These are phyloP conservation scores for Sycon ciliatum DNA, from an alignment of 37 sponge, comb jelly and placozoan genomes.

Conservation along the genomic window DNA sequence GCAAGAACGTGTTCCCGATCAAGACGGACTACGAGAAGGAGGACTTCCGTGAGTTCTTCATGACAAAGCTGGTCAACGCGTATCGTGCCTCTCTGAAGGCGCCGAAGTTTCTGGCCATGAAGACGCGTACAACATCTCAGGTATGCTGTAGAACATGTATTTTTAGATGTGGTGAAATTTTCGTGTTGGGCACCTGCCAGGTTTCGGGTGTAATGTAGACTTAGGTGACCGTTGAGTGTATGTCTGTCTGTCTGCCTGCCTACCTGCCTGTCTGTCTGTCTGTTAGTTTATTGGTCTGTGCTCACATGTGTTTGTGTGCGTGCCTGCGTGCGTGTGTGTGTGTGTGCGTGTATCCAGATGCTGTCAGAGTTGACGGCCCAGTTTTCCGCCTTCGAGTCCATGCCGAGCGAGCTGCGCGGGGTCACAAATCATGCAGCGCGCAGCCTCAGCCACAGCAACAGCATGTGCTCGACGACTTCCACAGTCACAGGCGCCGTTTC, in stretches of 20 bases:
- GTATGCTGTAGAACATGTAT: neutral
- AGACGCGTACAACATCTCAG: conserved; percentile 33
- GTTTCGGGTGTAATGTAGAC: no score
- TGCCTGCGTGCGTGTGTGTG: conserved; percentile 25
- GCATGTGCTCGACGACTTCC: no score
- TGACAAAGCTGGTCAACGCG: conserved; percentile 78
- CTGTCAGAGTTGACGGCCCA: neutral
- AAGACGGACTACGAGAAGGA: conserved; percentile 30
- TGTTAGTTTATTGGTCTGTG: conserved; percentile 34
- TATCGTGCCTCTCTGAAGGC: conserved; percentile 75
- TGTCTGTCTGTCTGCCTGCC: neutral
- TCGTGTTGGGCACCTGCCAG: no score
- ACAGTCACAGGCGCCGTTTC: no score
- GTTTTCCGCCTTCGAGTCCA: no score
- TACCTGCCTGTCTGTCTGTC: neutral
- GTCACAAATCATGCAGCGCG: no score
- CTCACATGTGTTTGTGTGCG: conserved; percentile 35
- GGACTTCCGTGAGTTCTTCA: conserved; percentile 52
- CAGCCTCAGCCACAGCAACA: no score
- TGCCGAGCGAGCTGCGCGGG: no score
- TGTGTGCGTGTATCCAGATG: conserved; percentile 10
- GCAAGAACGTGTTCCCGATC: conserved; percentile 30
- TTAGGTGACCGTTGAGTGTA: no score
- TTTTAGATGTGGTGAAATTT: no score
- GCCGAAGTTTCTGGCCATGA: conserved; percentile 74